phyloP scores from a whole-genome alignment of 2,888 invertebrate species.

The Hermodice carunculata region DNA sequence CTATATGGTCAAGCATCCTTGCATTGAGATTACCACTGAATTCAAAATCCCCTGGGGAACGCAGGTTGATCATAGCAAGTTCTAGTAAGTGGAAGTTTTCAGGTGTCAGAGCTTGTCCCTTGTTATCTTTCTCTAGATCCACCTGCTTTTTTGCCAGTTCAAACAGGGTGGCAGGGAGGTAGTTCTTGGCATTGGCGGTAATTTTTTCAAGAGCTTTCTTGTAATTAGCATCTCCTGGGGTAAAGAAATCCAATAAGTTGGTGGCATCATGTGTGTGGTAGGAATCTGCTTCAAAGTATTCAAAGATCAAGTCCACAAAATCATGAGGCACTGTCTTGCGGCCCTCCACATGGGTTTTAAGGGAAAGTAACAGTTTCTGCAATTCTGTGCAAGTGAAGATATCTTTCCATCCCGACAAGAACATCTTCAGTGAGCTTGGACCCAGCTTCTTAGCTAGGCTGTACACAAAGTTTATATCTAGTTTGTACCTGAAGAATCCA shows the following conservation, averaged over 20 bases:
- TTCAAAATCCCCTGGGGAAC: no score
- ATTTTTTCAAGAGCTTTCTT: constrained; percentile 18
- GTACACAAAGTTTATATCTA: constrained; percentile 29
- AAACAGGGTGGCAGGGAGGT: constrained; percentile 19
- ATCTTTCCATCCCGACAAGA: constrained; percentile 23
- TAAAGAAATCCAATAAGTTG: constrained; percentile 26
- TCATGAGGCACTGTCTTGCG: not conserved
- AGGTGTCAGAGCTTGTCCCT: constrained; percentile 8
- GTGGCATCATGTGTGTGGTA: constrained; percentile 28
- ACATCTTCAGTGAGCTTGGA: constrained; percentile 21
- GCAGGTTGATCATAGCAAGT: constrained; percentile 17
- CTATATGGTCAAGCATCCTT: constrained; percentile 16
- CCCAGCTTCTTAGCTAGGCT: constrained; percentile 26
- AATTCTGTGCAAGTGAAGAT: constrained; percentile 23
- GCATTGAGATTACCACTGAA: constrained; percentile 5
- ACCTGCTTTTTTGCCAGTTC: constrained; percentile 20
- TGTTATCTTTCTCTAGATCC: not conserved
- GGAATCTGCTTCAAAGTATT: constrained; percentile 11
- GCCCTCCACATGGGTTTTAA: constrained; percentile 10
- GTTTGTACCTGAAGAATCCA: constrained; percentile 1
- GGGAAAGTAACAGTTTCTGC: constrained; percentile 11
- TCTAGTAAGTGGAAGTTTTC: constrained; percentile 19
- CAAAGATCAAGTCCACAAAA: constrained; percentile 9
- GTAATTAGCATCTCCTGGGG: constrained; percentile 24
- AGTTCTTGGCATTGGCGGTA: constrained; percentile 14